phyloP scores from a whole-genome alignment of 2,797 vertebrate genomes.

The Antennarius maculatus region DNA sequence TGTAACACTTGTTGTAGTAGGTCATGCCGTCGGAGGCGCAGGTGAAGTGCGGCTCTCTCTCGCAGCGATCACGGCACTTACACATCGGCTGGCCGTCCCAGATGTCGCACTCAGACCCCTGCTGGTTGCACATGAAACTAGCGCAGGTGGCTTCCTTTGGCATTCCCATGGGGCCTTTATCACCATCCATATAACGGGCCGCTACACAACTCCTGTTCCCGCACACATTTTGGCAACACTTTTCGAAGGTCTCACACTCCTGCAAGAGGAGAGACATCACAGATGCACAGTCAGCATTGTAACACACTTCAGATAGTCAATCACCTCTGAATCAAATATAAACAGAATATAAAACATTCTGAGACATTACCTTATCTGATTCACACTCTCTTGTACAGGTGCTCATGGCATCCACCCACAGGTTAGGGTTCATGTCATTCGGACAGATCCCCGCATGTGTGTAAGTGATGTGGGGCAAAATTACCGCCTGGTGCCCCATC shows the following conservation, averaged over 20 bases:
- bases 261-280: conserved; percentile 81
- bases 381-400: conserved; percentile 94
- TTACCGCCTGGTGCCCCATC: conserved; percentile 76
- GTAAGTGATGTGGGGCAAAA: conserved; percentile 81
- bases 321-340: not conserved
- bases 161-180: conserved; percentile 90
- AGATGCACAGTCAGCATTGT: not conserved
- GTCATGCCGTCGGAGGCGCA: conserved; percentile 97
- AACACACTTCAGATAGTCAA: not conserved
- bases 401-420: conserved; percentile 99
- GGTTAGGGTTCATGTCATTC: conserved; percentile 98
- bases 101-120: conserved; percentile 96
- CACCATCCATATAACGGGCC: conserved; percentile 90
- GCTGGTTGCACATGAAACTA: conserved; percentile 93
- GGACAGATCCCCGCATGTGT: conserved; percentile 95
- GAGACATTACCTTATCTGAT: conserved; percentile 86
- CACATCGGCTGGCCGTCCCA: conserved; percentile 97
- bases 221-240: conserved; percentile 97
- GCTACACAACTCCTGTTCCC: conserved; percentile 95
- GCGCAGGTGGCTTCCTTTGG: conserved; percentile 91
- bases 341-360: no score
- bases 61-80: conserved; percentile 95
- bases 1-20: conserved; percentile 98
- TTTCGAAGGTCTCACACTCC: conserved; percentile 97
- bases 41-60: conserved; percentile 95